These are phyloP conservation scores for Phalacrocorax aristotelis DNA, from an alignment of 2,113 vertebrate species.

Conservation along the genomic window DNA sequence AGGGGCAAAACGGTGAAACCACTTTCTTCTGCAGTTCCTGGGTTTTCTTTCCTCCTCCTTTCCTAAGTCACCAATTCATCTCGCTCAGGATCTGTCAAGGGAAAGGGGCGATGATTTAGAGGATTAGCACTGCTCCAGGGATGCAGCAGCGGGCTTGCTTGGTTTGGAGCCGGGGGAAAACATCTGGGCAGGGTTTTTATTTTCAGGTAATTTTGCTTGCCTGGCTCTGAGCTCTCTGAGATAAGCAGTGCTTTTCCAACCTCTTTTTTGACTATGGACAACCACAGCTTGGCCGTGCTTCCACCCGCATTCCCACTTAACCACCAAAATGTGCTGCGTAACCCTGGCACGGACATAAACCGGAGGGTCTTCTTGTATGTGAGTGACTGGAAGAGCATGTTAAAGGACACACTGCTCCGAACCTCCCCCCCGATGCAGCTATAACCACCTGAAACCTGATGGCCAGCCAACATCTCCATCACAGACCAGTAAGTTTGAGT, in stretches of 20 bases:
- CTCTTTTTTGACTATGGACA: neutral
- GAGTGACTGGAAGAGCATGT: neutral
- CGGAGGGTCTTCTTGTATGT: neutral
- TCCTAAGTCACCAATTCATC: neutral
- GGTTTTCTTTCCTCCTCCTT: neutral
- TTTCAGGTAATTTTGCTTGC: neutral
- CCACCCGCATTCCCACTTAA: neutral
- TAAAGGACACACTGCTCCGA: neutral
- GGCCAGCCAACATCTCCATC: neutral
- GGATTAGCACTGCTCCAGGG: neutral
- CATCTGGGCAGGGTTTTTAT: neutral
- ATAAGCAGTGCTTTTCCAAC: neutral
- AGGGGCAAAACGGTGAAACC: neutral
- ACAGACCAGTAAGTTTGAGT: neutral
- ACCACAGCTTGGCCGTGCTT: neutral
- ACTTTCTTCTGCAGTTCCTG: neutral
- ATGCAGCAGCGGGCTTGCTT: neutral
- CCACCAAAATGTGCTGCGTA: rapidly evolving
- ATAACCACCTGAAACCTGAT: neutral
- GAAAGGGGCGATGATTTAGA: neutral
- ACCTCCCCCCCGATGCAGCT: neutral
- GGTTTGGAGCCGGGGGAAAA: neutral
- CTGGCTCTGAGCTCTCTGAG: neutral
- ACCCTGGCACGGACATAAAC: neutral
- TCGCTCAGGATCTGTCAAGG: neutral